Base-by-base conservation (phyloP, 2,797 vertebrate species). In the Lemur catta region DNA sequence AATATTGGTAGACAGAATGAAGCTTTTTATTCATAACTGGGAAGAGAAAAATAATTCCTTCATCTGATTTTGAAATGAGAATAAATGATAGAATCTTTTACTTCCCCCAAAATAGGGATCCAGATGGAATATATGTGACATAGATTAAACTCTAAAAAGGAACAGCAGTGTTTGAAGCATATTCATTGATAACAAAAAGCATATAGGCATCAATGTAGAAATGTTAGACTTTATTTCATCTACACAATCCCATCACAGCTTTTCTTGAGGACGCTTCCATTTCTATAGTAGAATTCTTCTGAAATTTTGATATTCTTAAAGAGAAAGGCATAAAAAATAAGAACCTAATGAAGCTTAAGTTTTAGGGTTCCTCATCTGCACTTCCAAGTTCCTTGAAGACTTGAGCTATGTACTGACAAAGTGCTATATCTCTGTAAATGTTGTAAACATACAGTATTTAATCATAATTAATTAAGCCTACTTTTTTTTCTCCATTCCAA, bases 241-340 rank as follows among this genome's bases (percentile, higher is more conserved):
- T 41, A 14, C 0, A 14, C 13, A 28, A 76, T 30, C 33, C 0
- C 13, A 5, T 24, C 1, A 6, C 0, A 15, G 2, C 6, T 2
- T 59, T 59, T 41, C 4, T 12, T 50, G 50, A 9, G 10, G 30
- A 15, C 13, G 55, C 33, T 84, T 69, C 5, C 14, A 71, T 72
- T 46, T 81, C 26, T 71, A 0, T 12, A 14, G 18, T 6, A 71
- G 0, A 26, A 38, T 41, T 85, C 41, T 35, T n/a, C 15, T 35
- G 30, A 9, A 20, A 46, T 26, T 75, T 15, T 35, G 9, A 48
- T 35, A 46, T 35, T 48, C 2, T 50, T 76, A 78, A 48, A 65
- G 24, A 78, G 2, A 46, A 4, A 35, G 30, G 1, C 28, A 65
- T 46, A 65, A 0, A 9, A 9, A 65, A 65, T 2, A 48, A 13